Conservation (phyloP, 2,113 vertebrate genomes). For the Amia ocellicauda region DNA sequence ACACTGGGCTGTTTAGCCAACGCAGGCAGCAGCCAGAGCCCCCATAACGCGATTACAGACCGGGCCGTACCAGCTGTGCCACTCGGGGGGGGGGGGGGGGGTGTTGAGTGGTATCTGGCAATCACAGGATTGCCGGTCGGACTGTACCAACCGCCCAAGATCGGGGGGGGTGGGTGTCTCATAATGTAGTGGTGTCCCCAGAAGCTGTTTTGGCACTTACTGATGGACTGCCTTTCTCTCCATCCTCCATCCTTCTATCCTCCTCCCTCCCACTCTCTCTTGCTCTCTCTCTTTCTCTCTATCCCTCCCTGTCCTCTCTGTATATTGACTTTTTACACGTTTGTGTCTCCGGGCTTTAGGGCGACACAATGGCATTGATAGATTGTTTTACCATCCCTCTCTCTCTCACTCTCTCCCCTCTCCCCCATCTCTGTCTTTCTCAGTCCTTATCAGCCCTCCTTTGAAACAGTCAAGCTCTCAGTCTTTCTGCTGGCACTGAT, state of each 20-base stretch:
- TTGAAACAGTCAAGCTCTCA: constrained; percentile 80
- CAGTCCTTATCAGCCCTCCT: constrained; percentile 73
- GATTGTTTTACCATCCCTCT: constrained; percentile 33
- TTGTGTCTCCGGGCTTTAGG: constrained; percentile 33
- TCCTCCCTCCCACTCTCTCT: too few species aligned
- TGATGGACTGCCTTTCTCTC: neutral
- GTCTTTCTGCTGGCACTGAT: constrained; percentile 53
- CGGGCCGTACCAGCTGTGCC: constrained; percentile 45
- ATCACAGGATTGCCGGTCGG: too few species aligned
- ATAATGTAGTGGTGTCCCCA: constrained; percentile 19
- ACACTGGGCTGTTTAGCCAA: constrained; percentile 67
- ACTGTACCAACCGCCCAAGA: too few species aligned
- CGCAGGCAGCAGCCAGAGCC: constrained; percentile 64
- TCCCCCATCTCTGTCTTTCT: constrained; percentile 67
- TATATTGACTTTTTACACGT: neutral
- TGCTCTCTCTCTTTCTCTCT: too few species aligned
- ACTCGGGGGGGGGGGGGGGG: constrained; percentile 27
- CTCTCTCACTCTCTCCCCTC: constrained; percentile 53
- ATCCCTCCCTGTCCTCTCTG: too few species aligned
- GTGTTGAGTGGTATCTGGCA: constrained; percentile 16
- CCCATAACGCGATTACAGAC: constrained; percentile 63
- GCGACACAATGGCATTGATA: constrained; percentile 30
- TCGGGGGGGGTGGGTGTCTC: too few species aligned
- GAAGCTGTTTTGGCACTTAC: constrained; percentile 13
- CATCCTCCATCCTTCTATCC: too few species aligned